Evolutionary conservation across 2,797 vertebrate genomes (phyloP), one percentile per base, ranked within the genome.

Genomic region (Pogonophryne albipinna): DNA sequence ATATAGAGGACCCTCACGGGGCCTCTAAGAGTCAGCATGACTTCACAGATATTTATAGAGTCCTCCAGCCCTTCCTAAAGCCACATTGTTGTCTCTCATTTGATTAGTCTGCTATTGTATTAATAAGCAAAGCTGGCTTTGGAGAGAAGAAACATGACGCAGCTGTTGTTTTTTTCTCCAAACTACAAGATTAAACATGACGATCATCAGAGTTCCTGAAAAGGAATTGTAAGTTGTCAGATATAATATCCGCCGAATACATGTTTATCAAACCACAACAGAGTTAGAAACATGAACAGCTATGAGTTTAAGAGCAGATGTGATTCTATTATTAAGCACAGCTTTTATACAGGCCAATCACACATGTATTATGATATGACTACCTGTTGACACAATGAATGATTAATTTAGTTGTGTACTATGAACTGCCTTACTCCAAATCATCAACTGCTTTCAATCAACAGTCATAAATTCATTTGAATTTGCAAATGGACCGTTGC

Each of bases 41-140:
- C 84, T 80, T 86, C 78, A 82, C 57, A 61, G 78, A 74, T 92
- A 93, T 92, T 91, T 86, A 91, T 93, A 92, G 89, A 60, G 38
- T 70, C 50, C 62, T 80, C 57, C n/a, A 85, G 74, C 79, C 80
- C 85, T 68, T 86, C 83, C 89, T 91, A 77, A 86, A 76, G 74
- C 78, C 74, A 83, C 84, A 91, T 92, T 93, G 91, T 92, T 89
- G 87, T 80, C 82, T 79, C 77, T 86, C 72, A 88, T 87, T 93
- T 91, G 88, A 92, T 93, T 91, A 92, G 90, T 90, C 87, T 88
- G 79, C 90, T 72, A 85, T 87, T 89, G 86, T 91, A 82, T 83
- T 87, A 88, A 86, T 79, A 89, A 85, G 82, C 61, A 85, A 58
- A 12, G 42, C 52, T 72, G 61, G 74, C 63, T 66, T 72, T 34